Evolutionary conservation across 2,797 vertebrate genomes (phyloP), one percentile per base, ranked within the genome.

Genomic region (Gila robusta): DNA sequence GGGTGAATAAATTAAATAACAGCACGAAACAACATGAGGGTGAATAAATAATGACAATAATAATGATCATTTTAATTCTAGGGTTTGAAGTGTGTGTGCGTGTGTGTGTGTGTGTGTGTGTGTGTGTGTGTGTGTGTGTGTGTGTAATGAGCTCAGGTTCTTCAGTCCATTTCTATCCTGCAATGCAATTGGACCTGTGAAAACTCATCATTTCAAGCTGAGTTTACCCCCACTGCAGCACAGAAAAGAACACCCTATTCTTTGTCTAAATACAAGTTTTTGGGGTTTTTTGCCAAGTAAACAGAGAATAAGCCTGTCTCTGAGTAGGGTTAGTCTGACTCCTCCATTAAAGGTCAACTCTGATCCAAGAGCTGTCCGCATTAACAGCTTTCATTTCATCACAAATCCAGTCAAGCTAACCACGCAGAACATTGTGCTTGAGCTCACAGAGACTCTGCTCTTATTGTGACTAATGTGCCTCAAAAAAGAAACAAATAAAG

Each of bases 341-440:
- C 26, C 23, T 76, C 37, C 49, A 78, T 85, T 84, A 79, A 85
- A 70, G 66, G 83, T 79, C 37, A 59, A 21, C 54, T 62, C 35
- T 59, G 37, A 56, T 85, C 62, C n/a, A 70, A 84, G n/a, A 70
- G 19, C n/a, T 56, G 64, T 56, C n/a, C 1, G 11, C 72, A 67
- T 66, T 66, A 76, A 26, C 26, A 26, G 44, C 19, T 77, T 69
- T 77, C 17, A 28, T 77, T 69, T 77, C 10, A 28, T 17, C 10
- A 39, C 41, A 84, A 69, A 59, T 59, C 76, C 35, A 70, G n/a
- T 59, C 47, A 52, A 10, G 28, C 56, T 62, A 74, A 83, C 71
- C 54, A 70, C 9, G 2, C 81, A 72, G 49, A 82, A 54, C 16
- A 70, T 19, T 77, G 72, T 4, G 1, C 28, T 6, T 9, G 41